These are phyloP conservation scores for Campaea margaritaria DNA, from an alignment of 2,888 invertebrate genomes.

Conservation along the genomic window DNA sequence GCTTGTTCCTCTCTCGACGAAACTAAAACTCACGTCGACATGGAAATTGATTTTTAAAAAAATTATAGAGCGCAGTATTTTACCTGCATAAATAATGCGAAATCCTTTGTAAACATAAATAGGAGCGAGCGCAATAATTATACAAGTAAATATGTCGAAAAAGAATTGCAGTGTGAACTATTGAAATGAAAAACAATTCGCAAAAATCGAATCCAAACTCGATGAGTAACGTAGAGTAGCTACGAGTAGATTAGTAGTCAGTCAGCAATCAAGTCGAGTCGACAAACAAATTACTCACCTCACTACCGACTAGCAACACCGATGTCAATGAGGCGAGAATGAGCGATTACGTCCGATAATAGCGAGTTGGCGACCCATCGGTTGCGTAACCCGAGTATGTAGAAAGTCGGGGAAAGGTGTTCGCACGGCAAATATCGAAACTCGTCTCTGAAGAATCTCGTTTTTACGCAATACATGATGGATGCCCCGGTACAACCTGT, in stretches of 20 bases:
- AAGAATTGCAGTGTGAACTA: no score
- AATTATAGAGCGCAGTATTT: no score
- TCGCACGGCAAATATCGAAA: constrained; percentile 58
- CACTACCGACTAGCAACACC: constrained; percentile 4
- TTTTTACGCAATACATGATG: constrained; percentile 52
- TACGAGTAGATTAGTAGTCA: neutral
- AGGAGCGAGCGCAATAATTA: no score
- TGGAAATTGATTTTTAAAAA: no score
- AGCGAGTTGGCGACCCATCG: constrained; percentile 33
- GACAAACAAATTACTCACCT: constrained; percentile 12
- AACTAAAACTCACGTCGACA: no score
- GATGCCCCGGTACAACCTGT: constrained; percentile 41
- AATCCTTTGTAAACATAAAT: no score
- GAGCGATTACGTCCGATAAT: constrained; percentile 39
- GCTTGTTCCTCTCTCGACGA: no score
- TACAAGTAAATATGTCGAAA: no score
- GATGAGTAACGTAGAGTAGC: no score
- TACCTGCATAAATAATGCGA: no score
- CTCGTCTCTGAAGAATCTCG: constrained; percentile 49
- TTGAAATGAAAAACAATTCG: no score
- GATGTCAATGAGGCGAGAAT: constrained; percentile 41
- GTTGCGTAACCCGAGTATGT: constrained; percentile 46
- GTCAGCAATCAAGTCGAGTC: neutral
- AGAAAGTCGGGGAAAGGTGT: constrained; percentile 73
- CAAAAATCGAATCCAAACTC: no score